phyloP scores from a whole-genome alignment of 2,113 vertebrate genomes.

The Potamarius usumacintae region DNA sequence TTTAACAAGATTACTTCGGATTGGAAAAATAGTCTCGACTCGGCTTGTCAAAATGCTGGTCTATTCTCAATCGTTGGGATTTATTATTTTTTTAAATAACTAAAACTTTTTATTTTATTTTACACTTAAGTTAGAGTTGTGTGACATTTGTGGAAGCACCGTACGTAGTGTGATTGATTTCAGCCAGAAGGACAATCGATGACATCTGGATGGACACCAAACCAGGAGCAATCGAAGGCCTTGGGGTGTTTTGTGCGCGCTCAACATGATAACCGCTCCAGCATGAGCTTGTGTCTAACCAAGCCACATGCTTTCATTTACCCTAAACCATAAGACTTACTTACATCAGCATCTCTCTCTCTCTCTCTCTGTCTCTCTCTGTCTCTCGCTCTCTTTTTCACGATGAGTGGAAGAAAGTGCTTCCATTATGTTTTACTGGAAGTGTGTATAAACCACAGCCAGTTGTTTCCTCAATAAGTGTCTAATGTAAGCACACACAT shows the following conservation, averaged over 20 bases:
- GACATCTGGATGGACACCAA: background rate
- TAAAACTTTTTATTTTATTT: no score
- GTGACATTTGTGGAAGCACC: background rate
- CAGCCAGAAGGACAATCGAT: background rate
- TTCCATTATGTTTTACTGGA: slow-evolving; percentile 42
- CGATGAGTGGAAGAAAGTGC: slow-evolving; percentile 41
- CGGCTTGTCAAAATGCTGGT: background rate
- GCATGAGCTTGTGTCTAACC: background rate
- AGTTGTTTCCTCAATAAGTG: slow-evolving; percentile 26
- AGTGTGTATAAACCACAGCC: slow-evolving; percentile 35
- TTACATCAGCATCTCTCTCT: slow-evolving; percentile 17
- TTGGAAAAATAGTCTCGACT: background rate
- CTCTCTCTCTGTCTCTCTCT: background rate
- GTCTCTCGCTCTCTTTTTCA: background rate
- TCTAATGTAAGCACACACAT: slow-evolving; percentile 35
- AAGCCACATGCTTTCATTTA: background rate
- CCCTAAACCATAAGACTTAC: slow-evolving; percentile 10
- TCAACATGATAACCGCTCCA: background rate
- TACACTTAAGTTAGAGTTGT: background rate
- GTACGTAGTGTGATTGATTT: background rate
- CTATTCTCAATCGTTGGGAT: background rate
- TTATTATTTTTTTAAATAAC: no score
- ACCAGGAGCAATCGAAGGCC: background rate
- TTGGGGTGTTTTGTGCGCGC: background rate
- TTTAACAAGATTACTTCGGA: background rate